A percentile compares a stretch with the other conserved stretches of the same genome.
Conservation (phyloP, 2,888 invertebrate genomes). For the Rapana venosa region DNA sequence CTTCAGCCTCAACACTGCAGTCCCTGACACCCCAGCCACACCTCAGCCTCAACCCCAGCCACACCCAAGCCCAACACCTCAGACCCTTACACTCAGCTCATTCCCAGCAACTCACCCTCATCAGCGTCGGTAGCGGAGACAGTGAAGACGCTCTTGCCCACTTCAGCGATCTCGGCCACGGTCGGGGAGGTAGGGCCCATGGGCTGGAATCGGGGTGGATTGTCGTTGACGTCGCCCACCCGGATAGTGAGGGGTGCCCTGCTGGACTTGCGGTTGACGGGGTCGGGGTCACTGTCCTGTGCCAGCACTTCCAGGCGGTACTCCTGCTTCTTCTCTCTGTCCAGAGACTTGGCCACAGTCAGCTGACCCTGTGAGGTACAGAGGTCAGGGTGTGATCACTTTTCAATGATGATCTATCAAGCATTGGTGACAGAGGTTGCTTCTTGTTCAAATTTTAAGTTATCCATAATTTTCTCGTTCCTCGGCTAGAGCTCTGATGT, state of each 20-base stretch:
- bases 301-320: conserved; percentile 86
- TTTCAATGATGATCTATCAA: no score
- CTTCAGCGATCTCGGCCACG: conserved; percentile 60
- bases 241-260: conserved; percentile 81
- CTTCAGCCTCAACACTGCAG: no score
- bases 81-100: neutral
- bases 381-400: no score
- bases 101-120: conserved; percentile 36
- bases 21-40: no score
- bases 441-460: no score
- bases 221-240: conserved; percentile 92
- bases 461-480: no score
- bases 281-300: conserved; percentile 84
- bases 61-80: neutral
- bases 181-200: conserved; percentile 49
- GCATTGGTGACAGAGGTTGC: no score
- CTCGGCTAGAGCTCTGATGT: no score
- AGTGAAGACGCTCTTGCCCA: conserved; percentile 58
- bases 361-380: conserved; percentile 65
- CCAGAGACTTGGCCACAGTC: conserved; percentile 81
- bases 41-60: neutral
- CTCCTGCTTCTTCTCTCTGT: conserved; percentile 86
- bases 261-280: conserved; percentile 77
- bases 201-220: conserved; percentile 87
- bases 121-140: conserved; percentile 66